A percentile compares a stretch with the other conserved stretches of the same genome.
phyloP scores from a whole-genome alignment of 2,888 invertebrate genomes.

The Synergus gifuensis region DNA sequence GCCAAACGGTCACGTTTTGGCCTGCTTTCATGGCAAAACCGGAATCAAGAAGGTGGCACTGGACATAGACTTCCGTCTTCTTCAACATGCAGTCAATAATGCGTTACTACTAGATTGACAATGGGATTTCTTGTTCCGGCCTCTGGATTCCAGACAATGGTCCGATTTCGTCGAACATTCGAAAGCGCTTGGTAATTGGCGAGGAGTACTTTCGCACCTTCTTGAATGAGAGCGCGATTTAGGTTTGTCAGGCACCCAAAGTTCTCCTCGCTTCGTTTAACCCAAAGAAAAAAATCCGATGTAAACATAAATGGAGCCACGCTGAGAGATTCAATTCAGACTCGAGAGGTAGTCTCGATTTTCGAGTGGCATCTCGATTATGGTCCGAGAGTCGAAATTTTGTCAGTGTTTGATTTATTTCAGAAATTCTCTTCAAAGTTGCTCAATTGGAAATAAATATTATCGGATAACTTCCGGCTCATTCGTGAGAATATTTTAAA shows the following conservation, averaged over 20 bases:
- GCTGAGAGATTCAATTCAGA: constrained; percentile 49
- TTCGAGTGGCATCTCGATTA: constrained; percentile 58
- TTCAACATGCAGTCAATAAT: constrained; percentile 33
- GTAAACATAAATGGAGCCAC: constrained; percentile 69
- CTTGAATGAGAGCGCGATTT: constrained; percentile 40
- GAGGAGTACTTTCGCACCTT: constrained; percentile 34
- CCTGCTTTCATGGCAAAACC: constrained; percentile 45
- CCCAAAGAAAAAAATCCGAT: constrained; percentile 57
- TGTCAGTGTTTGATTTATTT: background rate
- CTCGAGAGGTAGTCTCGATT: constrained; percentile 49
- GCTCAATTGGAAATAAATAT: constrained; percentile 32
- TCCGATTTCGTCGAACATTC: constrained; percentile 35
- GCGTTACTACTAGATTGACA: constrained; percentile 8
- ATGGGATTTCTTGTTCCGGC: constrained; percentile 45
- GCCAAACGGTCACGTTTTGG: constrained; percentile 70
- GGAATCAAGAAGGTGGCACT: constrained; percentile 59
- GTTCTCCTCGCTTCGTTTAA: constrained; percentile 66
- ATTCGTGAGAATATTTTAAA: constrained; percentile 20
- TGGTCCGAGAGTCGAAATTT: constrained; percentile 10
- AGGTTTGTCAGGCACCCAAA: constrained; percentile 47
- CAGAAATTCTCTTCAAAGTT: background rate
- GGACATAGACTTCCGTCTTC: constrained; percentile 30
- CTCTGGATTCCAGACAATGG: constrained; percentile 40
- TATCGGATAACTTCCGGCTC: constrained; percentile 14
- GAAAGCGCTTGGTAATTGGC: constrained; percentile 37